phyloP scores from a whole-genome alignment of 2,888 invertebrate species.

The Tachina grossa region DNA sequence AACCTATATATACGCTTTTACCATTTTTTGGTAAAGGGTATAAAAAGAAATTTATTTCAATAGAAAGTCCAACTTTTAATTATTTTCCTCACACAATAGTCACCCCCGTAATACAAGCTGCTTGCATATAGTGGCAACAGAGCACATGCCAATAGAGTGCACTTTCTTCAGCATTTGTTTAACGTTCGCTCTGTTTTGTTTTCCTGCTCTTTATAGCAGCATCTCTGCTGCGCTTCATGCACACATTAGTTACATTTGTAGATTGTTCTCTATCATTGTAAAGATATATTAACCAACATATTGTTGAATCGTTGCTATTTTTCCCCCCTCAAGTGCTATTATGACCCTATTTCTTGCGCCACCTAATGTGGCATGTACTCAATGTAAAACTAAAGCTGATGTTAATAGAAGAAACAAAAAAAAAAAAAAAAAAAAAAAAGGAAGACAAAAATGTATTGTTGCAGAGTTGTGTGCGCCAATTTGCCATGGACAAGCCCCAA shows the following conservation, averaged over 20 bases:
- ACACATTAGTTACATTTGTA: slow-evolving; percentile 21
- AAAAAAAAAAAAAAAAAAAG: too few species aligned
- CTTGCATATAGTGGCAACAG: background rate
- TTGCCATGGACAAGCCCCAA: slow-evolving; percentile 67
- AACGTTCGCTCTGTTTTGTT: slow-evolving; percentile 35
- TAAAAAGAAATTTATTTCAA: too few species aligned
- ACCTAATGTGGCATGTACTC: slow-evolving; percentile 46
- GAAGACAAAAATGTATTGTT: slow-evolving; percentile 14
- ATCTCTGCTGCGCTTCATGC: slow-evolving; percentile 8
- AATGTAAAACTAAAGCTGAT: slow-evolving; percentile 32
- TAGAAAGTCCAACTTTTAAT: too few species aligned
- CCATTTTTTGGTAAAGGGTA: too few species aligned
- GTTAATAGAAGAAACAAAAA: slow-evolving; percentile 5
- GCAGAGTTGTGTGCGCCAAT: slow-evolving; percentile 29
- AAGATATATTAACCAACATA: slow-evolving; percentile 65
- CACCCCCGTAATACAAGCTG: background rate
- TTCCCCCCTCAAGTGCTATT: slow-evolving; percentile 47
- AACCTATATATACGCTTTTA: too few species aligned
- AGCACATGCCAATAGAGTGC: slow-evolving; percentile 57
- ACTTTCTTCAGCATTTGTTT: slow-evolving; percentile 60
- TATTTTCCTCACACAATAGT: background rate
- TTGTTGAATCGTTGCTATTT: slow-evolving; percentile 30
- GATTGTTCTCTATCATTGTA: slow-evolving; percentile 23
- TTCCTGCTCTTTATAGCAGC: background rate
- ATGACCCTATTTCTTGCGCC: slow-evolving; percentile 48